Evolutionary conservation across 2,888 invertebrate species (phyloP), one percentile per base, ranked within the genome.

Genomic region (Orthosia incerta): DNA sequence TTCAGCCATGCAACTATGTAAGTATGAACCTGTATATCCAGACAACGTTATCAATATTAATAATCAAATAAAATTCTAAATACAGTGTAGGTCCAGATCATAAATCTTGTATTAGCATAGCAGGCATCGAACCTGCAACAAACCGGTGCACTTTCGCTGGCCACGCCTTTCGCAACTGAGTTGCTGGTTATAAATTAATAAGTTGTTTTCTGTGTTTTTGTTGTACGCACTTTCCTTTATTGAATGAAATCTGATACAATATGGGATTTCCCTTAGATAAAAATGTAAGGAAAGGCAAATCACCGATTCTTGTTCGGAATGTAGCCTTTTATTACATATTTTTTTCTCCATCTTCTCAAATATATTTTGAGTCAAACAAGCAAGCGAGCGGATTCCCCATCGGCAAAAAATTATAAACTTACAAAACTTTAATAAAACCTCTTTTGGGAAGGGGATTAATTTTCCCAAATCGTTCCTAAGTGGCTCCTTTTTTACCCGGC

Each of bases 71-170:
- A 79, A 73, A 70, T 68, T 48, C 68, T 31, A 74, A 63, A 62
- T 76, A 72, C 62, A 68, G 57, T 13, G n/a, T 61, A 45, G 45
- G 57, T 66, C 82, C 31, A 68, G 76, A 72, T 79, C 80, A 76
- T 86, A 86, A 84, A 86, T 86, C 84, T 74, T 20, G 57, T 39
- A 86, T 86, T 86, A 84, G 77, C 81, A 86, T 83, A 82, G 74
- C 72, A 77, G 79, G 46, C 68, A 78, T 79, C 83, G 79, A 78
- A 82, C 71, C 76, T 59, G 77, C 48, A 53, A 46, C 68, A 63
- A 85, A 85, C 87, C 84, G 84, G 87, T 83, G 81, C 67, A 86
- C 87, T 87, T 87, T 87, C 87, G 78, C 87, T 79, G 12, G 60
- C 68, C 77, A 68, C 85, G 68, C 78, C 83, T 85, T 73, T 79